These are phyloP conservation scores for Calidris pygmaea DNA, from an alignment of 2,113 vertebrate genomes.

Conservation along the genomic window DNA sequence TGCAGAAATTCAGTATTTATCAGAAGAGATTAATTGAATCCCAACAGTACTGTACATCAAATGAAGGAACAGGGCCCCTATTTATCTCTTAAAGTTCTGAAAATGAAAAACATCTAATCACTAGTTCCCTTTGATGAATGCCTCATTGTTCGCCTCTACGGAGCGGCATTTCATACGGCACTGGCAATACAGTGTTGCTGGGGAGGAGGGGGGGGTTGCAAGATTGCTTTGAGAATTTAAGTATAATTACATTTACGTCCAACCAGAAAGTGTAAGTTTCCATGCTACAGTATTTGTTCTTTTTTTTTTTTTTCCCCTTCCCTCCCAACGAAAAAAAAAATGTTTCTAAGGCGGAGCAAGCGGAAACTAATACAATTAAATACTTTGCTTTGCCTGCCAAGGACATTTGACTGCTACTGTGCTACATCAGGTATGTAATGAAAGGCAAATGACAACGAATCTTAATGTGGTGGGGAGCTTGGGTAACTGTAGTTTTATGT, in stretches of 20 bases:
- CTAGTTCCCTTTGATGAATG: constrained; percentile 66
- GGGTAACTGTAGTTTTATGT: constrained; percentile 80
- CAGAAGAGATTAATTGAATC: constrained; percentile 67
- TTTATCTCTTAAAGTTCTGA: constrained; percentile 71
- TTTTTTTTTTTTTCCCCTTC: neutral
- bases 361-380: constrained; percentile 60
- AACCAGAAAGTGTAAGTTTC: constrained; percentile 21
- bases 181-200: constrained; percentile 39
- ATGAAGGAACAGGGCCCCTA: constrained; percentile 64
- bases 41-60: constrained; percentile 64
- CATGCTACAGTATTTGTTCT: neutral
- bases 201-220: neutral
- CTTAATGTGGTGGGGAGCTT: constrained; percentile 66
- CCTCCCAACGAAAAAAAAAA: neutral
- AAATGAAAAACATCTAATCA: constrained; percentile 73
- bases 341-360: constrained; percentile 39
- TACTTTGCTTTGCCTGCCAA: constrained; percentile 59
- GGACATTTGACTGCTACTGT: constrained; percentile 72
- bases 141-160: constrained; percentile 58
- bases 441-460: constrained; percentile 73
- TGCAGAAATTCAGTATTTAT: constrained; percentile 50
- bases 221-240: constrained; percentile 14
- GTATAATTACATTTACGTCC: constrained; percentile 31
- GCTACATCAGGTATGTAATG: constrained; percentile 78
- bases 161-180: constrained; percentile 65